Percentiles rank a stretch among this genome's conserved stretches.
phyloP scores from a whole-genome alignment of 1,140 invertebrate genomes.

The Conopomorpha cramerella region DNA sequence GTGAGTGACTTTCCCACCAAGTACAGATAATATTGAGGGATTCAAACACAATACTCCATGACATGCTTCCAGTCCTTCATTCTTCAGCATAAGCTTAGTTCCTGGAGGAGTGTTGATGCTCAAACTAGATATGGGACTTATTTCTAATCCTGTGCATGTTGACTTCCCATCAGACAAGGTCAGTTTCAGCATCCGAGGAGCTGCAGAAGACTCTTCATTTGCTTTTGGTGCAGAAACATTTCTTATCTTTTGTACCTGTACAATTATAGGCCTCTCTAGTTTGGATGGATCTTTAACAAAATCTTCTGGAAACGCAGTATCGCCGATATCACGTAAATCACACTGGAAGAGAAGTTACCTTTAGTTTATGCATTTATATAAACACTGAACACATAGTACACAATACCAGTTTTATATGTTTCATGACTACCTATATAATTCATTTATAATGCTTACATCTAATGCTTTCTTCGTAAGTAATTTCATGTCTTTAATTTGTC shows the following conservation, averaged over 20 bases:
- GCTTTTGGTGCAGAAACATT: conserved; percentile 89
- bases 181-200: conserved; percentile 81
- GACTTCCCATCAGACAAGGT: conserved; percentile 84
- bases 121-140: conserved; percentile 68
- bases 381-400: conserved; percentile 6
- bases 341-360: no score
- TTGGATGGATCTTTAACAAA: conserved; percentile 64
- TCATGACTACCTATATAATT: conserved; percentile 4
- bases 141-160: conserved; percentile 76
- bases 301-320: conserved; percentile 62
- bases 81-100: conserved; percentile 68
- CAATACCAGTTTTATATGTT: conserved; percentile 1
- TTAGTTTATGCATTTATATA: conserved; percentile 11
- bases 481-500: conserved; percentile 65
- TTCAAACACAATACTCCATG: conserved; percentile 76
- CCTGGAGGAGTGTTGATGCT: conserved; percentile 78
- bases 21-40: conserved; percentile 66
- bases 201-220: conserved; percentile 81
- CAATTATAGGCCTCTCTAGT: conserved; percentile 72
- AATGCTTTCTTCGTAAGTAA: conserved; percentile 69
- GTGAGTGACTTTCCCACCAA: conserved; percentile 81
- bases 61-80: conserved; percentile 59
- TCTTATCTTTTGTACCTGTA: conserved; percentile 86
- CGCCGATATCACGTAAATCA: conserved; percentile 80
- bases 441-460: conserved; percentile 68